Conservation (phyloP, 2,888 invertebrate species). For the Netelia fuscicornis region DNA sequence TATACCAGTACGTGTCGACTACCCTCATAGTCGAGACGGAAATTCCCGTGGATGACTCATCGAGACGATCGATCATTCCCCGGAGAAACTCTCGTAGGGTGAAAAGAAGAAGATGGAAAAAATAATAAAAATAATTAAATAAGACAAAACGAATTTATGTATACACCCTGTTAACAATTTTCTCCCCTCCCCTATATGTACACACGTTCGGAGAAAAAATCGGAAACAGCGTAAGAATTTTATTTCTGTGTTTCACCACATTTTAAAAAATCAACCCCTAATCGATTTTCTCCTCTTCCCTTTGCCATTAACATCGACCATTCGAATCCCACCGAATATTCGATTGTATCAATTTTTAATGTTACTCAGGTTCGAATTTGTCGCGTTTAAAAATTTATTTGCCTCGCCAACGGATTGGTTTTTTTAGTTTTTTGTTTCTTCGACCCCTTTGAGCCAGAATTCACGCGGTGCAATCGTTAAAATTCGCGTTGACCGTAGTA, state of each 20-base stretch:
- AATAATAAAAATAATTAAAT: slow-evolving; percentile 2
- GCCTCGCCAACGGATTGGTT: not conserved
- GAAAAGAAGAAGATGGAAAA: not conserved
- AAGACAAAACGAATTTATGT: slow-evolving; percentile 41
- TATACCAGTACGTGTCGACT: slow-evolving; percentile 36
- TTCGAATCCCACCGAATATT: no score
- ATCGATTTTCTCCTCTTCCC: not conserved
- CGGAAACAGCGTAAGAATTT: no score
- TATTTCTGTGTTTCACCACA: not conserved
- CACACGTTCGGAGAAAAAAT: no score
- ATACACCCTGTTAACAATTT: not conserved
- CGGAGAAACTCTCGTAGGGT: slow-evolving; percentile 54
- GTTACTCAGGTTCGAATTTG: no score
- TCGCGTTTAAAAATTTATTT: no score
- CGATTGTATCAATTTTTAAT: no score
- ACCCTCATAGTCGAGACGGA: slow-evolving; percentile 65
- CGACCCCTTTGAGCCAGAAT: slow-evolving; percentile 34
- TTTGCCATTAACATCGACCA: no score
- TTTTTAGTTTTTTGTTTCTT: slow-evolving; percentile 11
- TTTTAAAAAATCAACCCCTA: slow-evolving; percentile 31
- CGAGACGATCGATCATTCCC: slow-evolving; percentile 76
- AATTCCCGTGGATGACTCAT: slow-evolving; percentile 78
- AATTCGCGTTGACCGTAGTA: slow-evolving; percentile 73
- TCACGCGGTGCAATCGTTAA: slow-evolving; percentile 64
- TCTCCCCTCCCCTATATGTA: not conserved